Conservation (phyloP, 2,113 vertebrate species). For the Callaeas wilsoni region DNA sequence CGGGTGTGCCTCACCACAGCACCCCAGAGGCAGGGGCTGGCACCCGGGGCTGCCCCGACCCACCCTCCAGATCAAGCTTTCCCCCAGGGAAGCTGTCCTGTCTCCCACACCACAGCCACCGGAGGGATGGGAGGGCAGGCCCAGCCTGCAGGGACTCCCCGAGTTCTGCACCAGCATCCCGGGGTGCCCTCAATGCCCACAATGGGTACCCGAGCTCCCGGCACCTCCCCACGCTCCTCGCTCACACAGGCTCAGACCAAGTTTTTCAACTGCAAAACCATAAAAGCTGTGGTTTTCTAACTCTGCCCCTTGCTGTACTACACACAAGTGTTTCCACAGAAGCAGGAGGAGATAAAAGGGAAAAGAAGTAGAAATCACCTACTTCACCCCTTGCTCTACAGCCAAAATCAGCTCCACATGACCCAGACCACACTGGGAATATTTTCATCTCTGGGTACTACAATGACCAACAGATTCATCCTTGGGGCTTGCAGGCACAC, state of each 20-base stretch:
- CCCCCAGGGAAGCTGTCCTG: not conserved
- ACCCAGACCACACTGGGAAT: not conserved
- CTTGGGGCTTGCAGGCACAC: not conserved
- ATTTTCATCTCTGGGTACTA: not conserved
- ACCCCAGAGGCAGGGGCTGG: not conserved
- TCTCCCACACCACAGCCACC: not conserved
- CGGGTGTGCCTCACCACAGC: rapidly evolving
- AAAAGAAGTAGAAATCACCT: not conserved
- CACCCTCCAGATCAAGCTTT: not conserved
- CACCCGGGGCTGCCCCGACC: not conserved
- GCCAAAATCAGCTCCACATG: not conserved
- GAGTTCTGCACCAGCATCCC: rapidly evolving
- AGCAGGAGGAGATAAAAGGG: not conserved
- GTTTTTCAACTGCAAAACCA: not conserved
- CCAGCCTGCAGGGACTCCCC: too few species aligned
- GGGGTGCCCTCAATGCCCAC: not conserved
- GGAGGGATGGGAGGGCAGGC: not conserved
- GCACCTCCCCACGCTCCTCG: rapidly evolving
- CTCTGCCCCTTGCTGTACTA: not conserved
- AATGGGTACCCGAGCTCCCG: rapidly evolving
- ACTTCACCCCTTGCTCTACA: not conserved
- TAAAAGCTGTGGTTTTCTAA: not conserved
- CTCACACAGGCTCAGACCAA: rapidly evolving
- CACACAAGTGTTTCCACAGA: not conserved
- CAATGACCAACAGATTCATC: not conserved